Evolutionary conservation across 2,113 vertebrate genomes (phyloP).

Genomic region (Nerophis lumbriciformis): DNA sequence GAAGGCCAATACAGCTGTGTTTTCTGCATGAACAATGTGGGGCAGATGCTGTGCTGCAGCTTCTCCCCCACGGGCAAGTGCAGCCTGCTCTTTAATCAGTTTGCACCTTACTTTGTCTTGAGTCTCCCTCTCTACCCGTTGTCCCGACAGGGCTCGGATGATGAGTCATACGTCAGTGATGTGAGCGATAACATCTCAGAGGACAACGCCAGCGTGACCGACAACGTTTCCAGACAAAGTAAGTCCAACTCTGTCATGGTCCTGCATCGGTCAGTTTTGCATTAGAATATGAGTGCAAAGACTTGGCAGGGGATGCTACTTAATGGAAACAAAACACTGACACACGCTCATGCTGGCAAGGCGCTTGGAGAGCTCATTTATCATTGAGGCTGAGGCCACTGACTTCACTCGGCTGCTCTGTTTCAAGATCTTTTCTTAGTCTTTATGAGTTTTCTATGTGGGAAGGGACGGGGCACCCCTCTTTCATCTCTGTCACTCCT

Average conservation of each 20-base stretch:
- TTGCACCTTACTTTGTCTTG: slow-evolving; percentile 21
- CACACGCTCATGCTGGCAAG: slow-evolving; percentile 1
- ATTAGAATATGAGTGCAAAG: slow-evolving; percentile 7
- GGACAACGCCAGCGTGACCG: slow-evolving; percentile 97
- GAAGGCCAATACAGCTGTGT: slow-evolving; percentile 11
- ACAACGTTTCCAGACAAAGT: slow-evolving; percentile 97
- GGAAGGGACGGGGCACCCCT: slow-evolving; percentile 12
- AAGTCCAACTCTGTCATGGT: slow-evolving; percentile 47
- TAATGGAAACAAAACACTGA: background rate
- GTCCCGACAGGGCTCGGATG: slow-evolving; percentile 86
- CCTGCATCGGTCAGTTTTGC: slow-evolving; percentile 3
- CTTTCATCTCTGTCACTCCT: slow-evolving; percentile 26
- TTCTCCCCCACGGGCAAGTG: slow-evolving; percentile 55
- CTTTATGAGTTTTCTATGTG: slow-evolving; percentile 23
- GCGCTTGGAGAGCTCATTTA: slow-evolving; percentile 22
- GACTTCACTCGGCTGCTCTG: slow-evolving; percentile 48
- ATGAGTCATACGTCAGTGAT: slow-evolving; percentile 98
- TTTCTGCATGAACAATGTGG: background rate
- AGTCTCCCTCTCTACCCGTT: slow-evolving; percentile 49
- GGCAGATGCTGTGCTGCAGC: slow-evolving; percentile 57
- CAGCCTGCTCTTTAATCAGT: slow-evolving; percentile 25
- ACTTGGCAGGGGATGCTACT: slow-evolving; percentile 24
- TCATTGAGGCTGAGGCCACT: slow-evolving; percentile 33
- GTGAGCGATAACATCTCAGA: slow-evolving; percentile 99
- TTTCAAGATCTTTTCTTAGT: slow-evolving; percentile 30